Conservation (phyloP, 2,113 vertebrate species). For the Osmerus eperlanus region DNA sequence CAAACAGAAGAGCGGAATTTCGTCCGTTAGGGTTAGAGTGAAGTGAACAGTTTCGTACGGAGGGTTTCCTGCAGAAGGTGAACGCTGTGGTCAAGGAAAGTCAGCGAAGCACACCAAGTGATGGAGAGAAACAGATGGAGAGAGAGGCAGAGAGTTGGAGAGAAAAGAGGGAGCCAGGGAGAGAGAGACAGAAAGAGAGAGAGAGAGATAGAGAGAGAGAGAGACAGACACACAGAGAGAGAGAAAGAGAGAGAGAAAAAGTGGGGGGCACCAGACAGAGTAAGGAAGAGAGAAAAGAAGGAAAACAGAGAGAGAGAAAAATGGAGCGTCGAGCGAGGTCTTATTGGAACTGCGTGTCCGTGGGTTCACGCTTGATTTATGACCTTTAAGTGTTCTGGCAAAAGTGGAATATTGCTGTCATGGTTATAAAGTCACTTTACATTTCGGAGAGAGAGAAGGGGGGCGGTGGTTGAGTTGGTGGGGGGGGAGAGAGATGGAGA, state of each 20-base stretch:
- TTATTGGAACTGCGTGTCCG: constrained; percentile 9
- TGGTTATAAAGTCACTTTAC: constrained; percentile 21
- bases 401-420: constrained; percentile 19
- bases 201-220: not conserved
- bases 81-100: not conserved
- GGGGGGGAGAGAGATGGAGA: not conserved
- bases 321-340: not conserved
- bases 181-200: not conserved
- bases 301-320: not conserved
- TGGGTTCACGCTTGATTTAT: constrained; percentile 22
- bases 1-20: too few species aligned
- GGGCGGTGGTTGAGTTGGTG: not conserved
- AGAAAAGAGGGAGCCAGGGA: not conserved
- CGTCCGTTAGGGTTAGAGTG: too few species aligned
- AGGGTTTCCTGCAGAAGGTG: not conserved
- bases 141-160: not conserved
- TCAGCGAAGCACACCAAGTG: not conserved
- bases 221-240: not conserved
- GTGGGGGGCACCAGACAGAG: not conserved
- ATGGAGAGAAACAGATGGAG: not conserved
- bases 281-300: not conserved
- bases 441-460: not conserved
- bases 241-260: constrained; percentile 1
- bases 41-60: not conserved
- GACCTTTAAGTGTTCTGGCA: constrained; percentile 22